Evolutionary conservation across 2,797 vertebrate genomes (phyloP), one percentile per base, ranked within the genome.

Genomic region (Vipera latastei): DNA sequence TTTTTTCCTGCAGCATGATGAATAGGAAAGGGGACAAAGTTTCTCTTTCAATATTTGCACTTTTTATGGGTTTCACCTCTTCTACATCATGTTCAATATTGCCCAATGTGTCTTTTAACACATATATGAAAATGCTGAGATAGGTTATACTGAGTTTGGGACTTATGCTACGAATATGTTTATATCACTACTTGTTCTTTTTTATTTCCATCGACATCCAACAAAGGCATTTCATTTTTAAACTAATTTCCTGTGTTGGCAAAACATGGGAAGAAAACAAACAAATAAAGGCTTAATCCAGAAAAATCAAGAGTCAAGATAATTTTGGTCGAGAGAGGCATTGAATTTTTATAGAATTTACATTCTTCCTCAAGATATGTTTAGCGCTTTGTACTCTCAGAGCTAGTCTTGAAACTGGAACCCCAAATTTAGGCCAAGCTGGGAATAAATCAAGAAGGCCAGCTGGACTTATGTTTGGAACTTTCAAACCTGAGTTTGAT

Each of bases 1-100:
- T 0, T 94, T 96, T 96, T 93, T 91, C 92, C 90, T 32, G 51
- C 22, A 93, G 92, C 12, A 94, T 5, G 59, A 0, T 8, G 88
- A 93, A 56, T 1, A 55, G 88, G 22, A 92, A 53, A 32, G 1
- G 44, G 11, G 88, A 86, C 4, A 48, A 57, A 78, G 93, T 11
- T 56, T n/a, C 12, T 25, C 25, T 44, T 91, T 90, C 25, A 26
- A 0, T 92, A 28, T 56, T 89, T 48, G 89, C 3, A 60, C 4
- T 32, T 11, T 11, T 69, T 69, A 69, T 5, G 16, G 57, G n/a
- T 32, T n/a, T 69, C 4, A 88, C 18, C 55, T 38, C 0, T 88
- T 88, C 13, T 69, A 69, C 14, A 32, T 32, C 14, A 69, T 69
- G 13, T 69, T 69, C 65, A 69, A 2, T 32, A 14, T 18, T 69